Base-by-base conservation (phyloP, 2,888 invertebrate genomes). In the Metellina segmentata region DNA sequence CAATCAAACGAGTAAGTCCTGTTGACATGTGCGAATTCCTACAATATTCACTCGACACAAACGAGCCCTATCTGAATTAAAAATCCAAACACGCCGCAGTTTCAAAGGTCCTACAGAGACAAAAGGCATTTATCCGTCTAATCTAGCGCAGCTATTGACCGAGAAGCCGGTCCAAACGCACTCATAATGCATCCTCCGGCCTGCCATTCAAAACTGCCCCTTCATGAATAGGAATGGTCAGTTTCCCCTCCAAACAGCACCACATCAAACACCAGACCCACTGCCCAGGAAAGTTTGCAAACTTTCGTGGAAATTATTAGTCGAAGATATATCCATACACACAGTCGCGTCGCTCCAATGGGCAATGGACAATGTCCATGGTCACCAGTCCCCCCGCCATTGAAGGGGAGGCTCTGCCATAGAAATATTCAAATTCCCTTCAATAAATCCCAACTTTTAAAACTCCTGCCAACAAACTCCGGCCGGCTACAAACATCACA, bases 391-490 rank as follows among this genome's bases (percentile, higher is more conserved):
- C 69, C 13, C 69, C 1, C 69, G 11, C 16, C 1, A 69, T 16
- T 16, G 16, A 69, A 69, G 16, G 69, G 13, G 13, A 11, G 69
- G 69, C 2, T 5, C 69, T 0, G 69, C 69, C 69, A 69, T 69
- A 16, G 52, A 34, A 72, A 89, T 89, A 87, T 87, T 87, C 79
- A 78, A 70, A 78, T 71, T 52, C 86, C 34, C 69, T 48, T 79
- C 79, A 79, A 87, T 87, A 87, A 87, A 87, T 87, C 51, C 86
- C 13, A 88, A 88, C 81, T 88, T 89, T 89, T 89, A 89, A 89
- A 89, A 89, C 89, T 89, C 77, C 34, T 52, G 77, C 83, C 71
- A 71, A 75, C 83, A 51, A 89, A 79, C 72, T 83, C 82, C 16
- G 48, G 69, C 72, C 81, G 72, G 16, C n/a, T 52, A 74, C 19